phyloP scores from a whole-genome alignment of 2,888 invertebrate species.

The Steinernema hermaphroditum region DNA sequence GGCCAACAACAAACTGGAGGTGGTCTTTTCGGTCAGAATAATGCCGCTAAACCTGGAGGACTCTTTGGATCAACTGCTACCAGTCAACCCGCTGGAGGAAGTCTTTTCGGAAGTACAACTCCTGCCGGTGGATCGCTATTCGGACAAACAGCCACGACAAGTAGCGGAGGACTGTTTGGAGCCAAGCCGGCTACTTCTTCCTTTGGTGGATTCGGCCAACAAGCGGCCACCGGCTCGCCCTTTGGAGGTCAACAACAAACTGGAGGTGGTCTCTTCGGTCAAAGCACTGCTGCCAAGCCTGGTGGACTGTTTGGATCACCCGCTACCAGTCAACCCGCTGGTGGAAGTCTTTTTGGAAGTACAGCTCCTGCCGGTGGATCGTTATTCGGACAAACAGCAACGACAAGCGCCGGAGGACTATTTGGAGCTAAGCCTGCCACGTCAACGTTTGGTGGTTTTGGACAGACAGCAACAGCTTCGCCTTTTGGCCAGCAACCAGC shows the following conservation, averaged over 20 bases:
- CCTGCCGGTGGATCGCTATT: conserved; percentile 38
- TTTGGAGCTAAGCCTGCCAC: conserved; percentile 34
- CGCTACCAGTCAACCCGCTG: conserved; percentile 33
- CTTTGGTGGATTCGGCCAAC: conserved; percentile 42
- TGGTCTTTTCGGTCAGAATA: conserved; percentile 32
- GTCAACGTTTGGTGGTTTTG: neutral
- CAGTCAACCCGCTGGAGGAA: conserved; percentile 31
- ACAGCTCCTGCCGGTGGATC: conserved; percentile 12
- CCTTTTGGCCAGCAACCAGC: neutral
- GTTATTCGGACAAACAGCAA: conserved; percentile 27
- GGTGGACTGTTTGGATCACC: conserved; percentile 41
- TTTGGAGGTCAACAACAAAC: conserved; percentile 34
- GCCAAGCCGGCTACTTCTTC: conserved; percentile 29
- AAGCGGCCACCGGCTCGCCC: no score
- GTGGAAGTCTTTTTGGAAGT: conserved; percentile 38
- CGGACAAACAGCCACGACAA: conserved; percentile 47
- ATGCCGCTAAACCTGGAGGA: conserved; percentile 37
- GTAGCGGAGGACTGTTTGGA: conserved; percentile 52
- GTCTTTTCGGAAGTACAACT: conserved; percentile 37
- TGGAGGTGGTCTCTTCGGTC: conserved; percentile 32
- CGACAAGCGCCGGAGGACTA: conserved; percentile 19
- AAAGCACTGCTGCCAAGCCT: conserved; percentile 31
- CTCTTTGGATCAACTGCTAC: conserved; percentile 38
- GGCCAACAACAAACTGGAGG: conserved; percentile 35
- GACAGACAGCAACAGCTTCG: neutral